Evolutionary conservation across 2,888 invertebrate species (phyloP).

Genomic region (Melieria omissa): DNA sequence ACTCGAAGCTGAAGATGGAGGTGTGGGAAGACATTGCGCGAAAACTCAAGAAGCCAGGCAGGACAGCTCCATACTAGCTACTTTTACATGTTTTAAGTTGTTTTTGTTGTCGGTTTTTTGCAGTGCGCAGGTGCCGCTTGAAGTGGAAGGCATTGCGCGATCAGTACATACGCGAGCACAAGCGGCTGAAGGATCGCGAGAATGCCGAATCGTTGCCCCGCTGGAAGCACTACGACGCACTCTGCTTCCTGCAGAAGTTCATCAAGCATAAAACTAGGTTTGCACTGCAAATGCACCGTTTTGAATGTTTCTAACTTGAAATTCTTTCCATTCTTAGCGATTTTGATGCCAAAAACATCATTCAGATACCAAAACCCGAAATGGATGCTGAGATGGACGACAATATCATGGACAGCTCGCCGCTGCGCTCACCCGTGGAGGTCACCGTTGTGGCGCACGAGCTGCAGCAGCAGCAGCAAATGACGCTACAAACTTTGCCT

Average conservation of each 20-base stretch:
- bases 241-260: constrained; percentile 59
- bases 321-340: constrained; percentile 46
- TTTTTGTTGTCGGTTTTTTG: background rate
- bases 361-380: constrained; percentile 55
- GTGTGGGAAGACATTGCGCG: constrained; percentile 63
- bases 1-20: constrained; percentile 58
- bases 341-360: constrained; percentile 49
- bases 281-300: constrained; percentile 32
- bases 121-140: constrained; percentile 61
- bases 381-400: constrained; percentile 53
- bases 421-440: constrained; percentile 40
- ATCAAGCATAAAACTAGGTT: constrained; percentile 60
- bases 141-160: constrained; percentile 64
- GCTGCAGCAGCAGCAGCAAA: constrained; percentile 44
- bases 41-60: constrained; percentile 62
- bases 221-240: constrained; percentile 64
- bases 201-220: constrained; percentile 54
- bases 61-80: background rate
- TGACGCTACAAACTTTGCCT: constrained; percentile 49
- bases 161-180: constrained; percentile 63
- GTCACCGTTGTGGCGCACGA: constrained; percentile 25
- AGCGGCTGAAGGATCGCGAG: constrained; percentile 56
- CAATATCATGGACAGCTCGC: constrained; percentile 43
- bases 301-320: background rate
- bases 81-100: background rate